Percentiles rank a stretch among this genome's conserved stretches.
Conservation (phyloP, 2,797 vertebrate genomes). For the Brachymystax lenok region DNA sequence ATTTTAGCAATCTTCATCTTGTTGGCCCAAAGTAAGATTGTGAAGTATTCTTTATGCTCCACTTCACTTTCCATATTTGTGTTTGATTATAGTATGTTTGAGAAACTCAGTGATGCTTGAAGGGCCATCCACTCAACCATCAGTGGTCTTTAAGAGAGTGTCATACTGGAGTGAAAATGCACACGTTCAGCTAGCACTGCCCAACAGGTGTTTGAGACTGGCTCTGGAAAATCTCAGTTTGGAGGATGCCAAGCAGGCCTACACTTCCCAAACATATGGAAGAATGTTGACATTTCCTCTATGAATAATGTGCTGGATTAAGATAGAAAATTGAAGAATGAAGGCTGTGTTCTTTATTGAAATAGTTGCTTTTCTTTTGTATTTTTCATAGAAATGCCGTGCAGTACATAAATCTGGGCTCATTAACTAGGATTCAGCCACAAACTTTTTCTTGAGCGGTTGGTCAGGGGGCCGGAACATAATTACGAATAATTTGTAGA, state of each 20-base stretch:
- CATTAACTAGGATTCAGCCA: not conserved
- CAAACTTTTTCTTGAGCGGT: not conserved
- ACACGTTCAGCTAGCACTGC: constrained; percentile 15
- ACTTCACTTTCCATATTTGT: constrained; percentile 28
- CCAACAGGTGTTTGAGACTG: constrained; percentile 54
- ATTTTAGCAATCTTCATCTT: not conserved
- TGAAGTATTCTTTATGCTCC: not conserved
- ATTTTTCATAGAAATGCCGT: not conserved
- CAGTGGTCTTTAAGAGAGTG: constrained; percentile 30
- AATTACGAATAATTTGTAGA: too few relatives aligned
- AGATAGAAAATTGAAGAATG: not conserved
- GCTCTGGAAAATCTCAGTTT: constrained; percentile 49
- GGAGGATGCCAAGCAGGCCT: constrained; percentile 38
- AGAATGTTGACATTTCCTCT: constrained; percentile 56
- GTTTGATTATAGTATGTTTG: constrained; percentile 40
- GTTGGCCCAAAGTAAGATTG: not conserved
- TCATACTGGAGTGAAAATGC: constrained; percentile 12
- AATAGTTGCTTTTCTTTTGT: not conserved
- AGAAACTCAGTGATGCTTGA: constrained; percentile 54
- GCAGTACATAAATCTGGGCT: not conserved
- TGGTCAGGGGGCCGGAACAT: too few relatives aligned
- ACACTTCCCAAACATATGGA: constrained; percentile 46
- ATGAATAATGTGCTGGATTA: constrained; percentile 30
- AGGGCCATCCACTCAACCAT: constrained; percentile 59
- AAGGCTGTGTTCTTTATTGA: constrained; percentile 1